Evolutionary conservation across 2,888 invertebrate species (phyloP), one percentile per base, ranked within the genome.

Genomic region (Lasioglossum calceatum): DNA sequence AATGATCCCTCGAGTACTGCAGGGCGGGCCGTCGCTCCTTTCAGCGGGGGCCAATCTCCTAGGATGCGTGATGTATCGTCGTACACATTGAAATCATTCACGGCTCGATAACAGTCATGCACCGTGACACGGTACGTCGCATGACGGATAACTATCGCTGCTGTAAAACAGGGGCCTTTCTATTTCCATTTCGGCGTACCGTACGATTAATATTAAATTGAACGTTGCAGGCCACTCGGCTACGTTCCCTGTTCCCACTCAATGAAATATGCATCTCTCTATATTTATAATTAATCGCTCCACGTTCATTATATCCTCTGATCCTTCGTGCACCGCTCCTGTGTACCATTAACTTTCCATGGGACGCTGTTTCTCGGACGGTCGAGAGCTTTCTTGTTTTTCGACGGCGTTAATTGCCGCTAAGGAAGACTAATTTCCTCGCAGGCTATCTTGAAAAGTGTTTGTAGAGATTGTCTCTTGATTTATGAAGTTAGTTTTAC

Each of bases 31-130:
- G 84, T 76, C 58, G 67, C 79, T 88, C 78, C 88, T 82, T 89
- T 85, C 87, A 77, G 36, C 75, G 74, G 36, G 36, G 77, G 14
- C 75, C 73, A 83, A 85, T 58, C 67, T 75, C 74, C 61, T 67
- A 77, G 67, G 77, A 70, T 72, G 71, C 78, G 77, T 88, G 88
- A 90, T 86, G 86, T 88, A 91, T 90, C 86, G 88, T 84, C 84
- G 75, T 72, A 64, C 58, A 79, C 72, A 67, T 39, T 71, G 81
- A 86, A 86, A 88, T 90, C 84, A 86, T 89, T 86, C 84, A 83
- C 85, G 81, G 71, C 54, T 84, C 84, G 88, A 91, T 89, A 90
- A 87, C 83, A 80, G 79, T 90, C 86, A 73, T 80, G 82, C 70
- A 36, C 32, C 61, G 64, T 75, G 86, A 85, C 81, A 61, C 77